Percentiles rank a stretch among this genome's conserved stretches.
phyloP scores from a whole-genome alignment of 1,140 invertebrate species.

The Brachionus sp. region DNA sequence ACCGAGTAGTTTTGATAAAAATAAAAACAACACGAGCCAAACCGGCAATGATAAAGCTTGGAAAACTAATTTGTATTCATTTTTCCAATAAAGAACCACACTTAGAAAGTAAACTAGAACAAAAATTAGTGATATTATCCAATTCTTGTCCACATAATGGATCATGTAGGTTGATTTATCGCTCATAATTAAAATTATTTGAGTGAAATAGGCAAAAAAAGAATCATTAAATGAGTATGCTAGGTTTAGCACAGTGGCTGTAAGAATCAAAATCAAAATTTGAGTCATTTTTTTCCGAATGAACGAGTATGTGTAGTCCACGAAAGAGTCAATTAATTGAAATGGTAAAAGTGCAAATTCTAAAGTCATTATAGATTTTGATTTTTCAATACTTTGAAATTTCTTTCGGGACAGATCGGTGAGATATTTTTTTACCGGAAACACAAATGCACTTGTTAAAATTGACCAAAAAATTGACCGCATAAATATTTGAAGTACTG shows the following conservation, averaged over 20 bases:
- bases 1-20: not conserved
- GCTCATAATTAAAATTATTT: not conserved
- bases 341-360: not conserved
- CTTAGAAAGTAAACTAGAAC: not conserved
- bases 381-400: not conserved
- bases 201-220: not conserved
- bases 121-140: not conserved
- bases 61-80: not conserved
- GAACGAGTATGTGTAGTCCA: not conserved
- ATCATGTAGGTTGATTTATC: not conserved
- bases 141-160: not conserved
- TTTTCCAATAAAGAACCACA: not conserved
- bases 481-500: conserved; percentile 77
- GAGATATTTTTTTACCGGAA: conserved; percentile 77
- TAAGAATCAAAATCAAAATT: not conserved
- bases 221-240: not conserved
- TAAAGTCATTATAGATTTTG: not conserved
- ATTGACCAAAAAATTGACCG: conserved; percentile 88
- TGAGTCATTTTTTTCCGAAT: not conserved
- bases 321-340: conserved; percentile 22
- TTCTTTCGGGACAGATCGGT: conserved; percentile 57
- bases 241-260: not conserved
- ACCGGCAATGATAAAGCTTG: not conserved
- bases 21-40: not conserved
- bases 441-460: conserved; percentile 80